These are phyloP conservation scores for Sinohyriopsis cumingii DNA, from an alignment of 2,888 invertebrate genomes.

Conservation along the genomic window DNA sequence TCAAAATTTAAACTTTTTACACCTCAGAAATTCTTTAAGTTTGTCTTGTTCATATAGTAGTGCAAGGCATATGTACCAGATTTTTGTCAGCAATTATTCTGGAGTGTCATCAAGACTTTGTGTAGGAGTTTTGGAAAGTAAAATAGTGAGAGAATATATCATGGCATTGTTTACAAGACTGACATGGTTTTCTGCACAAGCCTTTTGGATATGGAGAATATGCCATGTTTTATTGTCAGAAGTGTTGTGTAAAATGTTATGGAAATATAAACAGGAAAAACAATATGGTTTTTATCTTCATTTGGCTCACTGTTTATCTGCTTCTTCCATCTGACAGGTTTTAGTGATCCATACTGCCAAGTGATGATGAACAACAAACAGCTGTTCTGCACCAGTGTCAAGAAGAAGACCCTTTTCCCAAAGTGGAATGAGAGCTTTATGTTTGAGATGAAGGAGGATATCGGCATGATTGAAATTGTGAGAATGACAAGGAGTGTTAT, in stretches of 20 bases:
- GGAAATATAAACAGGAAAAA: background rate
- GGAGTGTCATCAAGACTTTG: no score
- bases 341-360: conserved; percentile 76
- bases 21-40: no score
- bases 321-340: conserved; percentile 62
- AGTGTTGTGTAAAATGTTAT: background rate
- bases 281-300: background rate
- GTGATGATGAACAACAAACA: conserved; percentile 73
- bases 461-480: conserved; percentile 74
- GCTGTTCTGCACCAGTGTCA: conserved; percentile 74
- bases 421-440: conserved; percentile 76
- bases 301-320: background rate
- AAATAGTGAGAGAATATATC: no score
- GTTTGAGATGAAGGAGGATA: conserved; percentile 73
- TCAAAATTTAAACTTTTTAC: no score
- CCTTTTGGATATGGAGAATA: no score
- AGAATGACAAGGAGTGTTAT: conserved; percentile 39
- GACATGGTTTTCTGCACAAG: no score
- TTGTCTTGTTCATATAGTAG: no score
- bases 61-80: no score
- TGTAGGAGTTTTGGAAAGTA: no score
- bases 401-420: conserved; percentile 76
- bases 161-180: no score
- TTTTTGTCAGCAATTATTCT: no score
- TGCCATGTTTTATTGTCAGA: background rate